Evolutionary conservation across 2,113 vertebrate species (phyloP).

Genomic region (Sphyrna mokarran): DNA sequence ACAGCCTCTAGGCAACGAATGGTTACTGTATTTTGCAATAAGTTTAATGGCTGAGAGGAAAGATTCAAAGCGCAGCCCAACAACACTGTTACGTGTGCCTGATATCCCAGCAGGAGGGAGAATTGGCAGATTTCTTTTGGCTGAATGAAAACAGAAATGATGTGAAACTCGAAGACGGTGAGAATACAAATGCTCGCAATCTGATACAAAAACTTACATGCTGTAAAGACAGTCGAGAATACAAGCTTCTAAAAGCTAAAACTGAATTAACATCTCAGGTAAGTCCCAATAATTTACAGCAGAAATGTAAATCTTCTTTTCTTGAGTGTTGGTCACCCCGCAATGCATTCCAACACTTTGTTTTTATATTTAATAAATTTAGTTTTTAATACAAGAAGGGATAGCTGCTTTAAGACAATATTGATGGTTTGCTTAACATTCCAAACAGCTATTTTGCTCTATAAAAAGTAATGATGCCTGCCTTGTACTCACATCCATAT

Average conservation of each 20-base stretch:
- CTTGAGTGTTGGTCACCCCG: background rate
- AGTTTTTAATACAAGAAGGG: background rate
- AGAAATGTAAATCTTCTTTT: background rate
- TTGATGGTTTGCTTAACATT: background rate
- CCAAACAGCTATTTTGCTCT: background rate
- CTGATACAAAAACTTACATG: background rate
- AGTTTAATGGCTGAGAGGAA: background rate
- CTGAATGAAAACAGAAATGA: background rate
- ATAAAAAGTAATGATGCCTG: background rate
- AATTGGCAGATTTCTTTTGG: background rate
- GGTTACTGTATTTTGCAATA: background rate
- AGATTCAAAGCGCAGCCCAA: background rate
- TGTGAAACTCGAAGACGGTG: background rate
- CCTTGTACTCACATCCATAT: conserved; percentile 65
- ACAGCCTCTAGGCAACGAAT: background rate
- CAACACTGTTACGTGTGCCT: background rate
- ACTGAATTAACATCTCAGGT: background rate
- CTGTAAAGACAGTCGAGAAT: background rate
- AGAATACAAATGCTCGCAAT: background rate
- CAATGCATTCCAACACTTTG: background rate
- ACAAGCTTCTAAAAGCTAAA: background rate
- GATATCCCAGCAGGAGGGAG: background rate
- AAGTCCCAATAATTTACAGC: background rate
- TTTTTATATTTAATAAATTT: background rate
- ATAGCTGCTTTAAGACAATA: background rate